Evolutionary conservation across 2,888 invertebrate species (phyloP), one percentile per base, ranked within the genome.

Genomic region (Petrolisthes manimaculis): DNA sequence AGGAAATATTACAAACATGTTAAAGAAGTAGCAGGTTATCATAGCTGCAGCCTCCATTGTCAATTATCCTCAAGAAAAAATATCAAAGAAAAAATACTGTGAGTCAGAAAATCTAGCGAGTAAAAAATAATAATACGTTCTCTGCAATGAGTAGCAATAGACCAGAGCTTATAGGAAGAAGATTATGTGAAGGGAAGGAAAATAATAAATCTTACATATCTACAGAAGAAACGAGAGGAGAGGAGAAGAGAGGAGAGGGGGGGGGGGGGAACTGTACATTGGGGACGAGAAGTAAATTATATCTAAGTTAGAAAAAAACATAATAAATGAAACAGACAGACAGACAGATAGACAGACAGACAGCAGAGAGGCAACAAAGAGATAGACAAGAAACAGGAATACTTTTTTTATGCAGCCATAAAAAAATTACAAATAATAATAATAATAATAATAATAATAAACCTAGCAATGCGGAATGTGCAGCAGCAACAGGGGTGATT

Each of bases 401-500:
- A 37, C 37, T 37, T 37, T 37, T 37, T 37, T 37, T 37, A 37
- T 37, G 37, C 37, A 37, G 37, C 2, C 0, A 37, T 1, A 37
- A 37, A 37, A 37, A 37, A 37, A 37, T 37, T 37, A 37, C 37
- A 37, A 37, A 37, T 37, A 37, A 37, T 37, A 37, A 37, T 37
- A 37, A 37, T n/a, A 37, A 54, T 18, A 14, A 79, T 5, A 53
- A 79, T 14, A 86, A 67, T 67, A 86, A 79, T 83, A 83, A 24
- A 83, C 55, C 78, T 83, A 83, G 87, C 81, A n/a, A 83, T 78
- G 89, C 83, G 89, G 89, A 89, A 89, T 89, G 89, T 89, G 89
- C 84, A 89, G 84, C 82, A 86, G 89, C 81, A 86, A 78, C 77
- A 77, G 83, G 85, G 86, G 82, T 86, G 85, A 86, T 86, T 67